A percentile compares a stretch with the other conserved stretches of the same genome.
Evolutionary conservation across 2,113 vertebrate species (phyloP).

Genomic region (Mormoops blainvillei): DNA sequence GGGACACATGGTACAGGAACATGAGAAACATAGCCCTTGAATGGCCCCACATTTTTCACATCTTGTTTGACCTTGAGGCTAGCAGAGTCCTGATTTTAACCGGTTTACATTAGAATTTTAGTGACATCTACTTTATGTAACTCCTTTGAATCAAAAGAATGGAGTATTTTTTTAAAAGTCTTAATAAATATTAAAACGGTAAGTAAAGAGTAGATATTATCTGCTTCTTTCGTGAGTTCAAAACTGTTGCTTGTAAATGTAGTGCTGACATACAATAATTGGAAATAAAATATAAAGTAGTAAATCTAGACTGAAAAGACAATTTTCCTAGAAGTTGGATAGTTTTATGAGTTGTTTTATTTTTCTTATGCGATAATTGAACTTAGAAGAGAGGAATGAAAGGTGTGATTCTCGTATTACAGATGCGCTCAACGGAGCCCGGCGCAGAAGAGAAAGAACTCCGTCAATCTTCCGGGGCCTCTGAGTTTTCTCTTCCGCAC

Average conservation of each 20-base stretch:
- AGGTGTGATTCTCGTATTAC: neutral
- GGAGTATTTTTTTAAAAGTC: neutral
- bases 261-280: neutral
- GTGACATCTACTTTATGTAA: neutral
- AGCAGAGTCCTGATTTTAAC: neutral
- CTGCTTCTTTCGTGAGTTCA: neutral
- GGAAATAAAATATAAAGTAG: slow-evolving; percentile 10
- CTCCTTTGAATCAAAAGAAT: neutral
- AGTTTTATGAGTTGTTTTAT: neutral
- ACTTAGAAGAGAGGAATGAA: neutral
- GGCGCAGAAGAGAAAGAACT: slow-evolving; percentile 26
- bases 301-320: neutral
- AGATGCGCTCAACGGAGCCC: slow-evolving; percentile 6
- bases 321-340: neutral
- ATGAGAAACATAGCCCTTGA: neutral
- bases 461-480: neutral
- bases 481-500: neutral
- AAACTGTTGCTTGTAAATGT: neutral
- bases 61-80: neutral
- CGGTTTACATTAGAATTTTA: neutral
- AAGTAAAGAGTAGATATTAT: neutral
- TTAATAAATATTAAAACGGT: slow-evolving; percentile 36
- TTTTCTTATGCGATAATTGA: neutral
- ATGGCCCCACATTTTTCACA: neutral
- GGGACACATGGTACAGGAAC: neutral